These are phyloP conservation scores for Porites australiensis DNA, from an alignment of 64 coral and sea anemone genomes.

Conservation along the genomic window DNA sequence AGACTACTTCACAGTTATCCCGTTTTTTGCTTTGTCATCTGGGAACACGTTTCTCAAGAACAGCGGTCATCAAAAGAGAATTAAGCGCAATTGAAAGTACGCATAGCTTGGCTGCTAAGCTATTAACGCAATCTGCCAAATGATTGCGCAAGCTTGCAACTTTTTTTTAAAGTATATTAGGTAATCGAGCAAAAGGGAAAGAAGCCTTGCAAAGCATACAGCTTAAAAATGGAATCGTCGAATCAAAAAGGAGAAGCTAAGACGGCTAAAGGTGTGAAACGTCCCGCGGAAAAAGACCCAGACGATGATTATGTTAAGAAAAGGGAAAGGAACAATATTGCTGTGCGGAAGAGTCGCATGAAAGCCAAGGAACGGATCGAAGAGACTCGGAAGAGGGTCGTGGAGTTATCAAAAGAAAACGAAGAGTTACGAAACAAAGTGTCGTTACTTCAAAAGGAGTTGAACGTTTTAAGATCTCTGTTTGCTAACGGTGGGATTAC, in stretches of 20 bases:
- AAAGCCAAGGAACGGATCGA: conserved; percentile 97
- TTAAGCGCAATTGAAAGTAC: background rate
- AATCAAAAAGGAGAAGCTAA: conserved; percentile 20
- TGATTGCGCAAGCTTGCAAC: conserved; percentile 47
- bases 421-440: conserved; percentile 90
- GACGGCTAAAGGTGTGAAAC: conserved; percentile 1
- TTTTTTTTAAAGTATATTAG: conserved; percentile 26
- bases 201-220: background rate
- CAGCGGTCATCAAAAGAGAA: background rate
- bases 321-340: conserved; percentile 93
- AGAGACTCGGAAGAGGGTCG: conserved; percentile 86
- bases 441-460: conserved; percentile 96
- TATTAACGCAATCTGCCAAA: conserved; percentile 9
- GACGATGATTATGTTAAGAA: conserved; percentile 88
- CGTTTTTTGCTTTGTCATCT: too few relatives aligned
- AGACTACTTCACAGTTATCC: too few relatives aligned
- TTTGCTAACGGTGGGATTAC: conserved; percentile 92
- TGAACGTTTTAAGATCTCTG: conserved; percentile 94
- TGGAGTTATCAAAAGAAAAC: conserved; percentile 89
- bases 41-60: background rate
- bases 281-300: background rate
- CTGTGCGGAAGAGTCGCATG: conserved; percentile 95
- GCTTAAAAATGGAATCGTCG: conserved; percentile 18
- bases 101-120: conserved; percentile 21
- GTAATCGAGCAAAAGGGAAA: background rate